Percentiles rank a stretch among this genome's conserved stretches.
These are phyloP conservation scores for Eospalax fontanierii DNA, from an alignment of 2,797 vertebrate species.

Conservation along the genomic window DNA sequence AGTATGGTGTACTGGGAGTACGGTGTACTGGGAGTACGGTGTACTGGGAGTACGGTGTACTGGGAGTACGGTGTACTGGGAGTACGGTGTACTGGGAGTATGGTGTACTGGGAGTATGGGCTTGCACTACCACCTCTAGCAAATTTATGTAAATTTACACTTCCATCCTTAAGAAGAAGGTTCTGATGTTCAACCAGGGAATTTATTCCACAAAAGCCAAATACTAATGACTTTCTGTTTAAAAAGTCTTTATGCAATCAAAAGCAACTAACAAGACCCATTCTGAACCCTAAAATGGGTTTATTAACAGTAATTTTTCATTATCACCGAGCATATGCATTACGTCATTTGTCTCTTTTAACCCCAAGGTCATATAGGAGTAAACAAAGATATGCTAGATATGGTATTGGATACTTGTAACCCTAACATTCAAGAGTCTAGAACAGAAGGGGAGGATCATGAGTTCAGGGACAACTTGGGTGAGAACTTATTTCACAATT, in stretches of 20 bases:
- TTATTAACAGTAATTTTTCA: constrained; percentile 40
- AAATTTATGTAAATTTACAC: background rate
- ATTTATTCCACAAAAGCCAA: constrained; percentile 43
- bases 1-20: background rate
- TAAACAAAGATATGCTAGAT: background rate
- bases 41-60: background rate
- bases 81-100: background rate
- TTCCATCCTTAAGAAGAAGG: constrained; percentile 26
- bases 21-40: background rate
- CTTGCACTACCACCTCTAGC: background rate
- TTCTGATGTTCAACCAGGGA: constrained; percentile 39
- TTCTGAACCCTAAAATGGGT: constrained; percentile 41
- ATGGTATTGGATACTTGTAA: background rate
- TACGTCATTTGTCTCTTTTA: background rate
- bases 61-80: background rate
- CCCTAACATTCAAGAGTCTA: background rate
- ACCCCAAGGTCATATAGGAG: background rate
- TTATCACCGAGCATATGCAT: background rate
- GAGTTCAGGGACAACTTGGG: background rate
- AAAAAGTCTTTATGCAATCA: constrained; percentile 25
- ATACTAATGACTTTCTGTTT: background rate
- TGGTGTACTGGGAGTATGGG: background rate
- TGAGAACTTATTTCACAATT: background rate
- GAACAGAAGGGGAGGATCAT: background rate
- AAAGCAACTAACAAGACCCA: constrained; percentile 43